Percentiles rank a stretch among this genome's conserved stretches.
Evolutionary conservation across 2,888 invertebrate species (phyloP).

Genomic region (Iselma pallidipennis): DNA sequence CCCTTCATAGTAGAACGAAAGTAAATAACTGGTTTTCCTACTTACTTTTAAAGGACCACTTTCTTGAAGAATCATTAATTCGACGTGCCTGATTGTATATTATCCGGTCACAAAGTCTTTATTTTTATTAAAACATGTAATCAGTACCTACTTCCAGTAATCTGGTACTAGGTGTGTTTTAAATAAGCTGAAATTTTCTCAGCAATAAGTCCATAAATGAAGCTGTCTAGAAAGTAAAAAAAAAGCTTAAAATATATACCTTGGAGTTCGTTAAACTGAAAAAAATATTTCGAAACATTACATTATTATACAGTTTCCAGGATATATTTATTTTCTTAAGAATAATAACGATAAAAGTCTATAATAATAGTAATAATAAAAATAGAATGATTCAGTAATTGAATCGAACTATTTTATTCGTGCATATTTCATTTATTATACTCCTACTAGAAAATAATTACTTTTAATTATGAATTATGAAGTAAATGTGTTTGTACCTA

Average conservation of each 20-base stretch:
- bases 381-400: not conserved
- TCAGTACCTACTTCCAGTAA: not conserved
- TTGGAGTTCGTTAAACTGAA: not conserved
- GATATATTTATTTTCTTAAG: not conserved
- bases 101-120: no score
- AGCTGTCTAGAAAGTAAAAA: not conserved
- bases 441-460: conserved; percentile 4
- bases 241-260: not conserved
- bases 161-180: not conserved
- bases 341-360: not conserved
- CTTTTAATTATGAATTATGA: conserved; percentile 15
- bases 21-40: no score
- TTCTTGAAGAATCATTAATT: no score
- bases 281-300: not conserved
- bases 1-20: no score
- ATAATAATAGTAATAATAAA: conserved; percentile 2
- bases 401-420: not conserved
- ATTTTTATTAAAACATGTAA: no score
- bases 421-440: no score
- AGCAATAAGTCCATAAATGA: not conserved
- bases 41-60: no score
- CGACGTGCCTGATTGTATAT: no score
- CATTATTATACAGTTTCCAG: not conserved
- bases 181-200: not conserved
- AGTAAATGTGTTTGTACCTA: conserved; percentile 7